Base-by-base conservation (phyloP, 1,140 invertebrate genomes). In the Campoletis sonorensis region DNA sequence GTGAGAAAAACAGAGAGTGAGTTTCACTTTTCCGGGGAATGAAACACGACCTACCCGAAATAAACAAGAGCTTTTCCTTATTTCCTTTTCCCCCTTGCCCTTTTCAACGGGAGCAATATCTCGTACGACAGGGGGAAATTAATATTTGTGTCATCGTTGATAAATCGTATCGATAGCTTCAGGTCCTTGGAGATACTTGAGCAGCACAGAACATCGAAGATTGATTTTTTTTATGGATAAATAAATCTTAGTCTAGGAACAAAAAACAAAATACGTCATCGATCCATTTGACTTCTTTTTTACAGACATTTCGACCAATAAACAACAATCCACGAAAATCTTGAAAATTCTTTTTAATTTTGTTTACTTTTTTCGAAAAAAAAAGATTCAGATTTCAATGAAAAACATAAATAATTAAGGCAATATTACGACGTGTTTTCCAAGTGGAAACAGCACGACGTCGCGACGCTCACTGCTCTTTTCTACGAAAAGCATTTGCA, bases 401-500 rank as follows among this genome's bases (percentile, higher is more conserved):
- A 58, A 21, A 58, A 10, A 58, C 30, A 11, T n/a, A n/a, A n/a
- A 45, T 5, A 45, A 13, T 13, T 11, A 45, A 45, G 1, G 40
- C 11, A 11, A 45, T 13, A 54, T 54, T 54, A 7, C 54, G 18
- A 58, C 7, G 18, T 21, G n/a, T n/a, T n/a, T n/a, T n/a, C 4
- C 5, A n/a, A n/a, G 54, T n/a, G 54, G 18, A 4, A 58, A 58
- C 2, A n/a, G 54, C 79, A 71, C 77, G 79, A 80, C 83, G 85
- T 82, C 85, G 83, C 82, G 79, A 81, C 83, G 71, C 67, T 68
- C 85, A 84, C 82, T 86, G 86, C 54, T 71, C 82, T 84, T 80
- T 85, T 45, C 82, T 68, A 79, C 73, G 68, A 37, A 33, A 78
- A 45, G 58, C 54, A n/a, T 58, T 49, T 7, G 30, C 82, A 83